Percentiles rank a stretch among this genome's conserved stretches.
Evolutionary conservation across 2,113 vertebrate species (phyloP).

Genomic region (Pandion haliaetus): DNA sequence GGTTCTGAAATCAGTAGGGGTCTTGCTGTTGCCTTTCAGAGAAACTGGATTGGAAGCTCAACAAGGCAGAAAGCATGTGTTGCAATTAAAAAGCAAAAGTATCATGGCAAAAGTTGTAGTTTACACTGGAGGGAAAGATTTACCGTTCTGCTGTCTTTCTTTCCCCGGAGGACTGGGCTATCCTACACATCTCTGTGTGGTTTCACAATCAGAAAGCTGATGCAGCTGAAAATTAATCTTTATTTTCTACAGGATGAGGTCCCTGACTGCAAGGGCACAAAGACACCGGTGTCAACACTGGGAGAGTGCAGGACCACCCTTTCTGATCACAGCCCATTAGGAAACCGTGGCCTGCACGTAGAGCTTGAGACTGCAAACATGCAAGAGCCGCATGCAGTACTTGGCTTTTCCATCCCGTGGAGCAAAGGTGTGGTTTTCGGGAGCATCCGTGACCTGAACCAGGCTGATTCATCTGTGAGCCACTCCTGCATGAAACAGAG

Average conservation of each 20-base stretch:
- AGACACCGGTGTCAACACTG: background rate
- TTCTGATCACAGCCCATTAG: background rate
- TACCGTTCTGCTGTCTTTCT: background rate
- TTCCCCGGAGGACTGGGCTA: background rate
- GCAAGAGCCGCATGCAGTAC: background rate
- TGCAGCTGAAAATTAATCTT: background rate
- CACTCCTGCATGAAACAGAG: background rate
- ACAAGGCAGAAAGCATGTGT: background rate
- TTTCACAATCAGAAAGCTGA: background rate
- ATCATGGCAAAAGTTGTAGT: background rate
- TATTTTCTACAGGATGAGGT: background rate
- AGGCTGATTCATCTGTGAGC: background rate
- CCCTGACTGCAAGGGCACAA: background rate
- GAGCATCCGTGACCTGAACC: background rate
- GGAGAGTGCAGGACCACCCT: background rate
- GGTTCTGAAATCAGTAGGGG: background rate
- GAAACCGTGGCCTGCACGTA: background rate
- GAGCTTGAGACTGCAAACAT: background rate
- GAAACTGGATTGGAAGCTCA: background rate
- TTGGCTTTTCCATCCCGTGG: background rate
- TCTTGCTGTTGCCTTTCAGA: background rate
- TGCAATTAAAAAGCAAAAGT: background rate
- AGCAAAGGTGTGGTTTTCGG: background rate
- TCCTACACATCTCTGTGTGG: rapidly evolving
- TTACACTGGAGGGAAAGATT: background rate